phyloP scores from a whole-genome alignment of 1,140 invertebrate genomes.

The Eriosoma lanigerum region DNA sequence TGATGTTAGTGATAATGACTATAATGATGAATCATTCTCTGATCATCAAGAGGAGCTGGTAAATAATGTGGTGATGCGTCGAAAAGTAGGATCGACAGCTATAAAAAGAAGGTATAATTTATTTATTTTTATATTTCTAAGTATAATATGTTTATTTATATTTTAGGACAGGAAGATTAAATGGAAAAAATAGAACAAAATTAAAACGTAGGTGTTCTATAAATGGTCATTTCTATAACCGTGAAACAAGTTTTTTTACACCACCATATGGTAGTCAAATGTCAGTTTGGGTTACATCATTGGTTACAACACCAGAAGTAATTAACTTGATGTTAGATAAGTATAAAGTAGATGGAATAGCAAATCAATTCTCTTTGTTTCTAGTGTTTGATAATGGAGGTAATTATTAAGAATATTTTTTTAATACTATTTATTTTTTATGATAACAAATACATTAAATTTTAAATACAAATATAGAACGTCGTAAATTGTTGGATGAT shows the following conservation, averaged over 20 bases:
- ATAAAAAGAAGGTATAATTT: constrained; percentile 39
- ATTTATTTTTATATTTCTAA: constrained; percentile 63
- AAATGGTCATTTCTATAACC: constrained; percentile 85
- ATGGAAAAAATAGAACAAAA: constrained; percentile 64
- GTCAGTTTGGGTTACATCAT: constrained; percentile 81
- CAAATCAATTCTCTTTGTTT: constrained; percentile 79
- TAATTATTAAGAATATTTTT: constrained; percentile 57
- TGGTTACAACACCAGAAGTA: constrained; percentile 78
- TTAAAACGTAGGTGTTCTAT: constrained; percentile 79
- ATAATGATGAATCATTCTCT: constrained; percentile 28
- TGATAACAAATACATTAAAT: background rate
- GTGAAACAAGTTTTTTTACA: constrained; percentile 85
- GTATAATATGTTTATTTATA: constrained; percentile 63
- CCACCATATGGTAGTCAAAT: constrained; percentile 82
- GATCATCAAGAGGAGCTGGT: constrained; percentile 24
- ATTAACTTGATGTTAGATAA: constrained; percentile 84
- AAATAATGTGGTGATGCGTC: constrained; percentile 31
- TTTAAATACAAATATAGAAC: constrained; percentile 62
- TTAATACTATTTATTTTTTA: background rate
- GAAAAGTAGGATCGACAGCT: constrained; percentile 38
- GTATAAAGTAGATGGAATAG: constrained; percentile 80
- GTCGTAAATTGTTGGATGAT: constrained; percentile 71
- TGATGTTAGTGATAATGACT: constrained; percentile 32
- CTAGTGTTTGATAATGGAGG: constrained; percentile 81
- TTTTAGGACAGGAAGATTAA: constrained; percentile 68